Base-by-base conservation (phyloP, 2,797 vertebrate species). In the Microctenopoma stevenorrisi region DNA sequence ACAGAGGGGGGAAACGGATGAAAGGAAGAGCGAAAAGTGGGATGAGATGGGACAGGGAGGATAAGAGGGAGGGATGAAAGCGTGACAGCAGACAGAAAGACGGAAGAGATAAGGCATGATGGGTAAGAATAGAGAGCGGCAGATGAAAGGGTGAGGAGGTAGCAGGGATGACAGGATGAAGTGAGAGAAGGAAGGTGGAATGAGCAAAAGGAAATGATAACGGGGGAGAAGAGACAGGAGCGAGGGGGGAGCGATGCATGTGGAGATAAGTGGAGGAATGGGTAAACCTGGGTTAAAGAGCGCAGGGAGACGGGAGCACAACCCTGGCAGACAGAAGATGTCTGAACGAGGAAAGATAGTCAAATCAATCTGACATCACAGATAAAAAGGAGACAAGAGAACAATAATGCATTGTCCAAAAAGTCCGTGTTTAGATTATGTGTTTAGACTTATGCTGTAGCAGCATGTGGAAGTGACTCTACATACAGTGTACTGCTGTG, bases 41-140 rank as follows among this genome's bases (percentile, higher is more conserved):
- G 72, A 84, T 72, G 72, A 79, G 68, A 89, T 78, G 76, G 85
- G 67, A 87, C 71, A n/a, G 64, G n/a, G 28, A 38, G 77, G 83
- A 80, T 84, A 64, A 85, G 81, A 85, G 50, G 54, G 58, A 70
- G 52, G 81, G 69, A 84, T 88, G 69, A 87, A 89, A 89, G 82
- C 46, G 9, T 80, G 72, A 79, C 74, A 82, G 66, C 15, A 25
- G 76, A 74, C 62, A 78, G 72, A 83, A 64, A 73, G 78, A 84
- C 69, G 48, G 64, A 68, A 59, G 47, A 74, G 77, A 87, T 84
- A 86, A 67, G 62, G 70, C 51, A 76, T 81, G 82, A 85, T 72
- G 74, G 79, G 70, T 72, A n/a, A 47, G 28, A 76, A 74, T 62
- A 74, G 74, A 82, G 66, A 67, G 58, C 73, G 83, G 37, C 59